Evolutionary conservation across 2,888 invertebrate genomes (phyloP).

Genomic region (Thelaira solivaga): DNA sequence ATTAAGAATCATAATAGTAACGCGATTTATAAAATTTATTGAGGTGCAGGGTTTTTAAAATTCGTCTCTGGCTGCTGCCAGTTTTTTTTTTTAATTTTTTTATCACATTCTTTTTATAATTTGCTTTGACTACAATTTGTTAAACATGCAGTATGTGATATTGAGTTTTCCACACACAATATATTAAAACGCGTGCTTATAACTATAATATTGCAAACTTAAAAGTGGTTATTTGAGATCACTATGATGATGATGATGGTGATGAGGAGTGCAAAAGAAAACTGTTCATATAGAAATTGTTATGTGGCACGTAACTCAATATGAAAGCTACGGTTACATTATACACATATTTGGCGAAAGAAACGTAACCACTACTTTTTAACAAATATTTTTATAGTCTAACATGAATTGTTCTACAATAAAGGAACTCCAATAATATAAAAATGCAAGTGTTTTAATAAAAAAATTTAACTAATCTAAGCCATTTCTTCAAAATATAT

Average conservation of each 20-base stretch:
- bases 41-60: too few species aligned
- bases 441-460: too few species aligned
- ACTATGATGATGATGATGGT: slow-evolving; percentile 15
- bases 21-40: too few species aligned
- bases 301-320: slow-evolving; percentile 34
- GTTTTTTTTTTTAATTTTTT: slow-evolving; percentile 15
- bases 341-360: neutral
- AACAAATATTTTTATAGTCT: too few species aligned
- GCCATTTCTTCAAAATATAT: too few species aligned
- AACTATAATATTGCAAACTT: slow-evolving; percentile 36
- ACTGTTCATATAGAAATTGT: slow-evolving; percentile 38
- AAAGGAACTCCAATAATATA: too few species aligned
- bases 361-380: too few species aligned
- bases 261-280: too few species aligned
- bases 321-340: slow-evolving; percentile 14
- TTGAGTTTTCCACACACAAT: slow-evolving; percentile 9
- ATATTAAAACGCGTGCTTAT: slow-evolving; percentile 45
- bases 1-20: too few species aligned
- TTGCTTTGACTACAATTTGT: slow-evolving; percentile 9
- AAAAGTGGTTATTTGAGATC: slow-evolving; percentile 46
- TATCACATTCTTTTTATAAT: neutral
- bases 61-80: too few species aligned
- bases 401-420: too few species aligned
- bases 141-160: slow-evolving; percentile 18
- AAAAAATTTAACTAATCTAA: too few species aligned